Conservation (phyloP, 2,888 invertebrate species). For the Plusia festucae region DNA sequence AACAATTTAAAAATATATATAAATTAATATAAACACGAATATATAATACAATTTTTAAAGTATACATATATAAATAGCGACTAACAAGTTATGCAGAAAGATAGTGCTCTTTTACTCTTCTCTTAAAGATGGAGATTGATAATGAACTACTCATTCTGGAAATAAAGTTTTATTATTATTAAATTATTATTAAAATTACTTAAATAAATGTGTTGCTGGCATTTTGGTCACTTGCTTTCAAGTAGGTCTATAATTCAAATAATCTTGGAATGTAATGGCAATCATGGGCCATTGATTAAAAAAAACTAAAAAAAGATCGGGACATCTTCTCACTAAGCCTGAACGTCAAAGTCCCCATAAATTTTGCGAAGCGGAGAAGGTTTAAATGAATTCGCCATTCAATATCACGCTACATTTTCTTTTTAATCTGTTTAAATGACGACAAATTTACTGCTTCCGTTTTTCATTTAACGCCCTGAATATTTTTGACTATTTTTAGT, state of each 20-base stretch:
- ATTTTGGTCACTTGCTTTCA: neutral
- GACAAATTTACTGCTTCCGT: constrained; percentile 85
- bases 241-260: neutral
- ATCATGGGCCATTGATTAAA: neutral
- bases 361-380: constrained; percentile 73
- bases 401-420: constrained; percentile 87
- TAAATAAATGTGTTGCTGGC: too few species aligned
- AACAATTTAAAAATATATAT: too few species aligned
- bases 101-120: too few species aligned
- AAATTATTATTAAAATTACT: too few species aligned
- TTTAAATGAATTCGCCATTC: constrained; percentile 83
- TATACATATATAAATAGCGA: too few species aligned
- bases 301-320: constrained; percentile 7
- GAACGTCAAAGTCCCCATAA: constrained; percentile 77
- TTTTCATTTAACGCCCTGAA: constrained; percentile 78
- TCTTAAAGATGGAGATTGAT: too few species aligned
- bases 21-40: too few species aligned
- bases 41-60: too few species aligned
- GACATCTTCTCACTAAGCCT: constrained; percentile 61
- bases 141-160: too few species aligned
- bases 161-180: too few species aligned
- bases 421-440: constrained; percentile 85
- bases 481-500: constrained; percentile 68
- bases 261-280: neutral
- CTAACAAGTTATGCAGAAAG: too few species aligned